A percentile compares a stretch with the other conserved stretches of the same genome.
These are phyloP conservation scores for Forbesichthys agassizii DNA, from an alignment of 2,113 vertebrate species.

Conservation along the genomic window DNA sequence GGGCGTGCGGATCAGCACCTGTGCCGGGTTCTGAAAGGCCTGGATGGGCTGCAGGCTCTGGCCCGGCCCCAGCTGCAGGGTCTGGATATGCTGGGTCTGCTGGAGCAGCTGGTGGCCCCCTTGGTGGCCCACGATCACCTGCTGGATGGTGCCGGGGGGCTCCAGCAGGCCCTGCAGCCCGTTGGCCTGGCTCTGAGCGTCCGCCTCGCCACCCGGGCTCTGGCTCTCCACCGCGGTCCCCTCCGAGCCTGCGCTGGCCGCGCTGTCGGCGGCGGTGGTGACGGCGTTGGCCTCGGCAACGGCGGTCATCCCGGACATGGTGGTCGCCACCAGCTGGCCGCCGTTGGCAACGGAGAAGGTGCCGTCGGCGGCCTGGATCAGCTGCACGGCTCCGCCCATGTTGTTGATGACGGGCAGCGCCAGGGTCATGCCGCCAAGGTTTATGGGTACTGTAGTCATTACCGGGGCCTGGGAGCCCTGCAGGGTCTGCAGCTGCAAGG, in stretches of 20 bases:
- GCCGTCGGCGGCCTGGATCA: constrained; percentile 86
- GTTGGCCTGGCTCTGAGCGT: constrained; percentile 88
- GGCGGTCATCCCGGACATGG: constrained; percentile 77
- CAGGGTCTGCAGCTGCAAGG: constrained; percentile 92
- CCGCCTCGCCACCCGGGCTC: constrained; percentile 74
- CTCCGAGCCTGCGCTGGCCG: constrained; percentile 80
- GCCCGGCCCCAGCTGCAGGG: constrained; percentile 87
- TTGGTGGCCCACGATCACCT: constrained; percentile 94
- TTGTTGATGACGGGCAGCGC: constrained; percentile 95
- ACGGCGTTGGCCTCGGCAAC: constrained; percentile 74
- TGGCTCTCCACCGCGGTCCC: constrained; percentile 77
- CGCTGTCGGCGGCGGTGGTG: constrained; percentile 80
- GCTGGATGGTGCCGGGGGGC: constrained; percentile 85
- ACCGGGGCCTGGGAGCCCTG: constrained; percentile 90
- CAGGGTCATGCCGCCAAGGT: constrained; percentile 94
- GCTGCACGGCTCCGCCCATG: constrained; percentile 84
- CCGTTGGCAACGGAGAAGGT: constrained; percentile 92
- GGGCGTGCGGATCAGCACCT: constrained; percentile 96
- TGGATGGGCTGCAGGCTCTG: constrained; percentile 80
- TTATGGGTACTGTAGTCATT: constrained; percentile 96
- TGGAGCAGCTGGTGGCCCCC: constrained; percentile 85
- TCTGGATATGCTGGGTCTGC: constrained; percentile 89
- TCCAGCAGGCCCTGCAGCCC: constrained; percentile 87
- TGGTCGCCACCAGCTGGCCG: constrained; percentile 84
- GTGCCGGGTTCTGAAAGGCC: constrained; percentile 90